A percentile compares a stretch with the other conserved stretches of the same genome.
These are phyloP conservation scores for Myotis findleyi DNA, from an alignment of 2,797 vertebrate species.

Conservation along the genomic window DNA sequence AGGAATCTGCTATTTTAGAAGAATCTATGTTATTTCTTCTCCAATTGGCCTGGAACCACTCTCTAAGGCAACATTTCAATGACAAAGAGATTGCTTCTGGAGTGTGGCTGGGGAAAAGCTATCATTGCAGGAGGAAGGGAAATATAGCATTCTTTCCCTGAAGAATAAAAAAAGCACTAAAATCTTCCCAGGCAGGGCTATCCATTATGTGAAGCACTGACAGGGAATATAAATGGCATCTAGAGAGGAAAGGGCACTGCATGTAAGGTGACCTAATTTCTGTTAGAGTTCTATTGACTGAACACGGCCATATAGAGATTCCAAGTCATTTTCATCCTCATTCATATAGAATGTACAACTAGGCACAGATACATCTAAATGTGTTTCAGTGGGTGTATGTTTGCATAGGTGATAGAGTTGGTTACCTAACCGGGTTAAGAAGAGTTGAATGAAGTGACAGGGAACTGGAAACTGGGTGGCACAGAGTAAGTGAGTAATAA, in stretches of 20 bases:
- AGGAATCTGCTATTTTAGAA: conserved; percentile 62
- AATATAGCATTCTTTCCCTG: conserved; percentile 33
- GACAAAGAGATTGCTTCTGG: conserved; percentile 64
- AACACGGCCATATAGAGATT: neutral
- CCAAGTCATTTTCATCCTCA: neutral
- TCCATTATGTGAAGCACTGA: conserved; percentile 33
- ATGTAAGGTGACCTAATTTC: conserved; percentile 62
- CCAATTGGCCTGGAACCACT: conserved; percentile 16
- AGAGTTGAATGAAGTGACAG: neutral
- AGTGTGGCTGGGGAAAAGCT: conserved; percentile 43
- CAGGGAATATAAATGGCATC: conserved; percentile 11
- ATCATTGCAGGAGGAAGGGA: neutral
- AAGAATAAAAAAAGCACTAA: conserved; percentile 48
- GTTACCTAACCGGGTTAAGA: neutral
- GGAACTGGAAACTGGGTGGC: neutral
- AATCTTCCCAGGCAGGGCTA: neutral
- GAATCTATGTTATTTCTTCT: conserved; percentile 61
- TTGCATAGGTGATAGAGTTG: neutral
- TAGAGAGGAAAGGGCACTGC: neutral
- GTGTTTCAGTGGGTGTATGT: neutral
- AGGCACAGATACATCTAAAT: neutral
- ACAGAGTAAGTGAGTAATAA: neutral
- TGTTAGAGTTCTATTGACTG: conserved; percentile 10
- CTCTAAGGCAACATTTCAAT: conserved; percentile 68
- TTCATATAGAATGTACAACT: neutral